These are phyloP conservation scores for Toxotes lorentzi DNA, from an alignment of 2,797 vertebrate species.

Conservation along the genomic window DNA sequence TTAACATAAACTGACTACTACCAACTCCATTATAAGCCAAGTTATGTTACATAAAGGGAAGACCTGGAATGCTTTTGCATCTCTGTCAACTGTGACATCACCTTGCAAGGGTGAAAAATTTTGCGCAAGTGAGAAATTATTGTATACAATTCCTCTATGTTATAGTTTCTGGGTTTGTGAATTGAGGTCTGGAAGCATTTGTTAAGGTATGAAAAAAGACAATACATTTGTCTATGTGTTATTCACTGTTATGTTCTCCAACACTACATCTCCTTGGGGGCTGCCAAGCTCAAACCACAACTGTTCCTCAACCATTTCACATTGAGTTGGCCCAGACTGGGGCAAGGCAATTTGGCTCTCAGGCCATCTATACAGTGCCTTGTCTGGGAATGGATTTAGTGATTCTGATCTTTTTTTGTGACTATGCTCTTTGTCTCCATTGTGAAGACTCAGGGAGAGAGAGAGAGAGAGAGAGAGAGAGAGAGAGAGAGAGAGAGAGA, in stretches of 20 bases:
- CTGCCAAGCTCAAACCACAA: constrained; percentile 71
- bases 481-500: constrained; percentile 70
- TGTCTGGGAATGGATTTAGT: constrained; percentile 82
- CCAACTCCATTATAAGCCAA: constrained; percentile 1
- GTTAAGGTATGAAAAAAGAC: constrained; percentile 59
- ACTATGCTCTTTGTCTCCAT: constrained; percentile 84
- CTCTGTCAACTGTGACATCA: constrained; percentile 15
- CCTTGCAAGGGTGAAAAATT: constrained; percentile 4
- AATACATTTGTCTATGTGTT: constrained; percentile 65
- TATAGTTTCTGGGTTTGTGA: constrained; percentile 56
- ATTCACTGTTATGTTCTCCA: constrained; percentile 59
- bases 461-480: constrained; percentile 51
- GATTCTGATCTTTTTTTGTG: constrained; percentile 83
- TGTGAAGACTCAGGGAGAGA: constrained; percentile 82
- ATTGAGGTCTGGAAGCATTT: constrained; percentile 62
- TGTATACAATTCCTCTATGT: constrained; percentile 30
- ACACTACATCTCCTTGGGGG: constrained; percentile 61
- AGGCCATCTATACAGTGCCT: constrained; percentile 78
- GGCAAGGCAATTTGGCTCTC: constrained; percentile 82
- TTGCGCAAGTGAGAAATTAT: constrained; percentile 43
- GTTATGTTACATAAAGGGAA: constrained; percentile 8
- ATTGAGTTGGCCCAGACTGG: constrained; percentile 73
- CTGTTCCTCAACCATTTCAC: constrained; percentile 72
- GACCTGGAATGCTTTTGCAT: constrained; percentile 18
- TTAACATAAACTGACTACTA: constrained; percentile 6